These are phyloP conservation scores for Orthonyx spaldingii DNA, from an alignment of 2,113 vertebrate genomes.

Conservation along the genomic window DNA sequence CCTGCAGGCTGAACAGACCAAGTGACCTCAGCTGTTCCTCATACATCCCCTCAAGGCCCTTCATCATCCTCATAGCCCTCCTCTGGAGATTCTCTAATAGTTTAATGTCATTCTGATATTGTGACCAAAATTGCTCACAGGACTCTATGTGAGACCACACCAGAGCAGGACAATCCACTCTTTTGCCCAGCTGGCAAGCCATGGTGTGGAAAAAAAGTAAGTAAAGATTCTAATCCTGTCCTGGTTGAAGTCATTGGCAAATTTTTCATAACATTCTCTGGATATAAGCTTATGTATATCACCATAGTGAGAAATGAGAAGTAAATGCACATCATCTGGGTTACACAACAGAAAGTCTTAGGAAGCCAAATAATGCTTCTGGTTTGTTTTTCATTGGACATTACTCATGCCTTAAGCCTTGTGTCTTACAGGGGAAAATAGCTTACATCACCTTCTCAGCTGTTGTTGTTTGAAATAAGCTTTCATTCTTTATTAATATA, in stretches of 20 bases:
- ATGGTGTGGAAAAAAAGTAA: neutral
- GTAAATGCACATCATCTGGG: neutral
- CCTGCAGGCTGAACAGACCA: neutral
- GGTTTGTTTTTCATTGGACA: neutral
- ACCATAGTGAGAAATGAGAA: slow-evolving; percentile 4
- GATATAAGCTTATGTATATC: neutral
- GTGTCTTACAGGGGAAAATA: neutral
- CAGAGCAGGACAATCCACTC: neutral
- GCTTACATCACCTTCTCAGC: neutral
- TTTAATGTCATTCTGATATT: neutral
- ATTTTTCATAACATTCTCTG: neutral
- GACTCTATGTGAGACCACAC: neutral
- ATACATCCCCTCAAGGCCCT: neutral
- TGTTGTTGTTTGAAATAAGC: neutral
- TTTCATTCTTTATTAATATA: neutral
- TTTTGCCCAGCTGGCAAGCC: neutral
- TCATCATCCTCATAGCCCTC: neutral
- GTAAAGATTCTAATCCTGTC: neutral
- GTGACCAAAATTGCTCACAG: neutral
- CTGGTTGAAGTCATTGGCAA: neutral
- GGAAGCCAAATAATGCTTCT: neutral
- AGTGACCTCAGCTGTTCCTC: neutral
- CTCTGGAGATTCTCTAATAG: neutral
- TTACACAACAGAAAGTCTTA: neutral
- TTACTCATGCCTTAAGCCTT: neutral